Base-by-base conservation (phyloP, 2,888 invertebrate genomes). In the Phlogophora meticulosa region DNA sequence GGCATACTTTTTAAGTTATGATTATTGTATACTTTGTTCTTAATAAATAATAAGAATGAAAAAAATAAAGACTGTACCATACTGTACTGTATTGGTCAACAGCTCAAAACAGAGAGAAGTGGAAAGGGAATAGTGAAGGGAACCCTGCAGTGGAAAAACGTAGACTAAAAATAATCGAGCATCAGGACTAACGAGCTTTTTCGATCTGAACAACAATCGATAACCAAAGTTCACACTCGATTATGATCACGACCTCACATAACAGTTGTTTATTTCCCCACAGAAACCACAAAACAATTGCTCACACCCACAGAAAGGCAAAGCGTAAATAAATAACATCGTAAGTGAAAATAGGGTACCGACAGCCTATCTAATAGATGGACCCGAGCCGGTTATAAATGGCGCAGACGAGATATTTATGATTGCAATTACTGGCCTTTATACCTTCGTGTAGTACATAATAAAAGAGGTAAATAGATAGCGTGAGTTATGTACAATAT, bases 381-480 rank as follows among this genome's bases (percentile, higher is more conserved):
- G 85, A 79, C 86, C 84, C 70, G 70, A 64, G 61, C 57, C 72
- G 78, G 83, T 91, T 89, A 93, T 92, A 91, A 92, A 94, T 93
- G 85, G 91, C 86, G 74, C 72, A 82, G 85, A 83, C 85, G 81
- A 82, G 78, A 89, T 91, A 93, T 94, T 94, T 94, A 94, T 92
- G 87, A 82, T 85, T 83, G 90, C 93, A 93, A 94, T 94, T 93
- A 93, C 84, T 75, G 82, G 79, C 84, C 85, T 83, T 87, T 87
- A 81, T 84, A 73, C 75, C 63, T 78, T 72, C 65, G 64, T 48
- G 62, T 78, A 74, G 61, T 82, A 81, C 53, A 69, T 79, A 78
- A 77, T 65, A 63, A 68, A 72, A 64, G 52, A 61, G 66, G 72
- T 76, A 81, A 68, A 81, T 78, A 81, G 40, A 70, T 36, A 38